Base-by-base conservation (phyloP, 2,888 invertebrate species). In the Conchocele bisecta region DNA sequence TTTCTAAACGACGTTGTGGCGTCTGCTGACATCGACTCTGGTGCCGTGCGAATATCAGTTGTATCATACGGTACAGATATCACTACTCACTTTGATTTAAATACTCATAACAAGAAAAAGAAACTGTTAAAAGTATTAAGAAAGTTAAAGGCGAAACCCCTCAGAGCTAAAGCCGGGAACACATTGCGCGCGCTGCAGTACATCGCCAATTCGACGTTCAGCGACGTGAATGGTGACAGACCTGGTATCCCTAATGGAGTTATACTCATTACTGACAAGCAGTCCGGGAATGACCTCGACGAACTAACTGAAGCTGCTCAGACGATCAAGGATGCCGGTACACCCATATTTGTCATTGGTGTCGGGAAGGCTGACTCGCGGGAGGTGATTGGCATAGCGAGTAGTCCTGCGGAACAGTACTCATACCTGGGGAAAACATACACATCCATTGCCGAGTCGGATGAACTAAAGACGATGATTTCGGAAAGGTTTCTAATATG, bases 51-150 rank as follows among this genome's bases (percentile, higher is more conserved):
- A 63, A 85, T 79, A 75, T 86, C 87, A n/a, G 33, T 90, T 4
- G 86, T 90, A 5, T 83, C 88, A 63, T 89, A 89, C 56, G 89
- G 88, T n/a, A 75, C 84, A 17, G 84, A 88, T 17, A 86, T 74
- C 1, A 75, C 75, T 13, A 67, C 81, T 20, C 26, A 71, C 9
- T 82, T 84, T 51, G 64, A 76, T 53, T 79, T 86, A 17, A 74
- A 80, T 26, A 68, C 61, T 17, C 60, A 68, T 48, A 74, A 50
- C 13, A 77, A 66, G 17, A 71, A 79, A 48, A 63, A 67, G 33
- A 71, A 77, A 24, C 33, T 81, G 29, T 1, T 69, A 3, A 74
- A 66, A 44, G 75, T 77, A 4, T 53, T 84, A 58, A 63, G n/a
- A 77, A 74, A 26, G 50, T 24, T 76, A 0, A 72, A 69, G 35